Conservation (phyloP, 1,140 invertebrate species). For the Hesperophylax magnus region DNA sequence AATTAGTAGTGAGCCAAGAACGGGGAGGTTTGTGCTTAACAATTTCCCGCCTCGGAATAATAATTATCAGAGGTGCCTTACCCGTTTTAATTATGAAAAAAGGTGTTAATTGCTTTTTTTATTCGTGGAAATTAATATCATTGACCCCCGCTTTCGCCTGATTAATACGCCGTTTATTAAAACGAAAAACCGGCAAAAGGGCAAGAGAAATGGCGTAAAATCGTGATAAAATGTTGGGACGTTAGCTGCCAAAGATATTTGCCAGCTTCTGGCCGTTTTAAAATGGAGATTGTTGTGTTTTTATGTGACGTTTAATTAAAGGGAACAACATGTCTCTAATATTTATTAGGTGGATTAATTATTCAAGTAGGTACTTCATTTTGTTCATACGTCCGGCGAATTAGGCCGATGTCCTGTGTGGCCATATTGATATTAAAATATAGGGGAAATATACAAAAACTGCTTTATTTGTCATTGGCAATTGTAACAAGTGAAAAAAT, state of each 20-base stretch:
- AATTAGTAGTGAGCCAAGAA: not conserved
- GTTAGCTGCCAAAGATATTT: slow-evolving; percentile 21
- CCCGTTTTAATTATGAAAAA: slow-evolving; percentile 55
- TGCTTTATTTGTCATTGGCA: too few relatives aligned
- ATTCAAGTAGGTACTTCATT: too few relatives aligned
- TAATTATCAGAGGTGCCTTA: slow-evolving; percentile 31
- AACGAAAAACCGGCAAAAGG: slow-evolving; percentile 7
- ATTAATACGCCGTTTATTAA: slow-evolving; percentile 41
- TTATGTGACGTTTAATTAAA: slow-evolving; percentile 38
- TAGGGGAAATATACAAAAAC: too few relatives aligned
- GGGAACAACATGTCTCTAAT: slow-evolving; percentile 11
- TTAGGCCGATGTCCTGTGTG: too few relatives aligned
- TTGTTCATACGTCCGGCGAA: not conserved
- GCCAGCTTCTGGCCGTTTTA: not conserved
- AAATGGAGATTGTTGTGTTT: slow-evolving; percentile 23
- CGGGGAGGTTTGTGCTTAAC: slow-evolving; percentile 7
- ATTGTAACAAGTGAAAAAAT: too few relatives aligned
- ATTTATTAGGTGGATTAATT: not conserved
- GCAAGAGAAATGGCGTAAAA: not conserved
- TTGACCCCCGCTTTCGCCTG: slow-evolving; percentile 35
- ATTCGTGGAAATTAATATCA: slow-evolving; percentile 53
- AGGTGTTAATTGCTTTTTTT: slow-evolving; percentile 57
- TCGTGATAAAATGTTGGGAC: slow-evolving; percentile 26
- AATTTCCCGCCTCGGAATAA: slow-evolving; percentile 29
- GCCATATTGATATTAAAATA: too few relatives aligned